Base-by-base conservation (phyloP, 2,797 vertebrate species). In the Mus caroli region DNA sequence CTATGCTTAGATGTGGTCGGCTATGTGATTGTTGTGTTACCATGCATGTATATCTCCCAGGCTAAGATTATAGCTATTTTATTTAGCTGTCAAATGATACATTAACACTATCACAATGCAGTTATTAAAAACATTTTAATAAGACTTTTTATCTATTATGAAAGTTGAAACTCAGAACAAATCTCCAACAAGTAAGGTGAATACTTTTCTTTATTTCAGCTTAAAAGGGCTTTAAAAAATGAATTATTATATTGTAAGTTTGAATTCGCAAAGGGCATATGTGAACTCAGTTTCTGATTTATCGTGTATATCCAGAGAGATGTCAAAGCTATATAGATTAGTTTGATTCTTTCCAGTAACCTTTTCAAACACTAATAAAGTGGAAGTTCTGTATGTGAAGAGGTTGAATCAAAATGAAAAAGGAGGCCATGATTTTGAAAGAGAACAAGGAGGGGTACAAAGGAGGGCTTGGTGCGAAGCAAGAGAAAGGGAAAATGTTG, bases 221-320 rank as follows among this genome's bases (percentile, higher is more conserved):
- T n/a, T 52, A 77, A 91, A 56, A 13, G 46, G 22, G 15, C 1
- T 62, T 46, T 43, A 60, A 9, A 9, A 77, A 50, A 52, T 26
- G 34, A n/a, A 4, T 34, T 34, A 13, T 50, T 50, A 52, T 78
- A 67, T 85, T 46, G 17, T 67, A 46, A 64, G 20, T 34, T 40
- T 6, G 34, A 34, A 73, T 3, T 20, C 40, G 24, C 6, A 69
- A 56, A 78, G 0, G 7, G 58, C 9, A 73, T 4, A 46, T 54
- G 1, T 79, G 2, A 88, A 76, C 4, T 94, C 26, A 73, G 1
- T 11, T 34, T 1, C 1, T 88, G 9, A 88, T 19, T 56, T 56
- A n/a, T 3, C 5, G 40, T 6, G 14, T 9, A 1, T 78, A n/a
- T 67, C 1, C 0, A 28, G 6, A 1, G 31, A 84, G 46, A 0